Conservation (phyloP, 2,797 vertebrate species). For the Pagetopsis macropterus region DNA sequence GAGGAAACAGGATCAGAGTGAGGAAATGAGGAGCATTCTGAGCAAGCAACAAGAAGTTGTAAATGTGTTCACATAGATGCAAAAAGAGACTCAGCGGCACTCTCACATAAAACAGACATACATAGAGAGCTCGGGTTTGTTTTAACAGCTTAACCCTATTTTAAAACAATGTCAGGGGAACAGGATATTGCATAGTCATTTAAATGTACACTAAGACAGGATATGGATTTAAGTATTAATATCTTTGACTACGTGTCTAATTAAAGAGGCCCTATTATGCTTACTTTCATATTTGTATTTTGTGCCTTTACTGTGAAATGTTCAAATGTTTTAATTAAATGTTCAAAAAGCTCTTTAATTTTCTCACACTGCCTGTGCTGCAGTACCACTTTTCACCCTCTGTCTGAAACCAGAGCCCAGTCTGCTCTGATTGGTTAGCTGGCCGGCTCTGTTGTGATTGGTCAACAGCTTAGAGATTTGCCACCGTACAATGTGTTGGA, state of each 20-base stretch:
- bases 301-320: too few species aligned
- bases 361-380: too few species aligned
- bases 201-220: background rate
- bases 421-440: too few species aligned
- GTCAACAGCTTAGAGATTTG: too few species aligned
- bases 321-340: too few species aligned
- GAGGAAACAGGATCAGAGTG: slow-evolving; percentile 42
- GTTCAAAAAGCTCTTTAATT: too few species aligned
- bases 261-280: background rate
- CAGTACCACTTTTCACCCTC: too few species aligned
- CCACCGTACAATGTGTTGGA: too few species aligned
- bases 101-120: slow-evolving; percentile 38
- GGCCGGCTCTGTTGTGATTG: too few species aligned
- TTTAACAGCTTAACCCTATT: slow-evolving; percentile 74
- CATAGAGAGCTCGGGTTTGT: slow-evolving; percentile 65
- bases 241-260: background rate
- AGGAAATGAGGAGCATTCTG: slow-evolving; percentile 50
- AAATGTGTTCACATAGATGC: slow-evolving; percentile 1
- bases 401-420: too few species aligned
- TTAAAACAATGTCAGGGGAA: slow-evolving; percentile 71
- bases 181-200: slow-evolving; percentile 68
- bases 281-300: too few species aligned
- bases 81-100: slow-evolving; percentile 48
- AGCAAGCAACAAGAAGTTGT: slow-evolving; percentile 26
- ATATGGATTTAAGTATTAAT: background rate